phyloP scores from a whole-genome alignment of 2,113 vertebrate species.

The Aleadryas rufinucha region DNA sequence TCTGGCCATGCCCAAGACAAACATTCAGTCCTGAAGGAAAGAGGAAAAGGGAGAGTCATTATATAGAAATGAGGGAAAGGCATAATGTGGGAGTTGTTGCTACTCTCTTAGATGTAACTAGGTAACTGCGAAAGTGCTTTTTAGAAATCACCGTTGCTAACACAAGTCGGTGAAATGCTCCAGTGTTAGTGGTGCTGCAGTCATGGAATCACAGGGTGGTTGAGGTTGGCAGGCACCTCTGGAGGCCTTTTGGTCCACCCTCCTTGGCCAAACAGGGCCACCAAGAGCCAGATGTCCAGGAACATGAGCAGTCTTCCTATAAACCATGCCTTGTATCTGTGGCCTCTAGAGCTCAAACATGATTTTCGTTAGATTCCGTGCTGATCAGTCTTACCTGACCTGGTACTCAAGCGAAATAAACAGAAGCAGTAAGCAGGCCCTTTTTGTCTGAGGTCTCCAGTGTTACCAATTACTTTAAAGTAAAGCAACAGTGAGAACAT shows the following conservation, averaged over 20 bases:
- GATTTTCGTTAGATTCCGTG: not conserved
- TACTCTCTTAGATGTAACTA: not conserved
- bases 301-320: not conserved
- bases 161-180: not conserved
- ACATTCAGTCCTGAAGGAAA: not conserved
- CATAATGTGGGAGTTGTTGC: not conserved
- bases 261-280: not conserved
- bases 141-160: not conserved
- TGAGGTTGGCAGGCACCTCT: not conserved
- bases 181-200: not conserved
- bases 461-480: not conserved
- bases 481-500: constrained; percentile 22
- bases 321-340: not conserved
- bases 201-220: not conserved
- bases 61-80: not conserved
- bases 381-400: not conserved
- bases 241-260: not conserved
- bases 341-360: not conserved
- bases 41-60: not conserved
- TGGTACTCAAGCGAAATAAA: not conserved
- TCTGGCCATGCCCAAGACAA: not conserved
- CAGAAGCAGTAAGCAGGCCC: not conserved
- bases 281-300: not conserved
- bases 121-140: constrained; percentile 5
- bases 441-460: not conserved